phyloP scores from a whole-genome alignment of 2,113 vertebrate species.

The Mesocricetus auratus region DNA sequence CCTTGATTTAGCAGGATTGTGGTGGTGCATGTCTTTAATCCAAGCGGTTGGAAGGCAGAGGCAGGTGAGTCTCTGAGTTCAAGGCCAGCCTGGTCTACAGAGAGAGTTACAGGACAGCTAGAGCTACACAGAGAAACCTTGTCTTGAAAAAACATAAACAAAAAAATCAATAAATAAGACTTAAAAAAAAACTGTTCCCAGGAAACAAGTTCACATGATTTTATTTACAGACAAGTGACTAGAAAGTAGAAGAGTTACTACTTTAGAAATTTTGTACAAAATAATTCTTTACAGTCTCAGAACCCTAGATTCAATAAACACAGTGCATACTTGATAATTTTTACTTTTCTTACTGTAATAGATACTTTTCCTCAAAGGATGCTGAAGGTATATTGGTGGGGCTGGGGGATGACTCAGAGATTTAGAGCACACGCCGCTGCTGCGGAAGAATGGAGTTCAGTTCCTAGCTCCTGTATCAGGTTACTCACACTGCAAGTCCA shows the following conservation, averaged over 20 bases:
- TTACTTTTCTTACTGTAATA: conserved; percentile 3
- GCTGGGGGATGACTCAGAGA: background rate
- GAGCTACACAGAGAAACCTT: background rate
- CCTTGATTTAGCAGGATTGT: conserved; percentile 6
- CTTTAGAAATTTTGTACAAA: conserved; percentile 51
- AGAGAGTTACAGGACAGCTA: background rate
- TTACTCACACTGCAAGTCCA: background rate
- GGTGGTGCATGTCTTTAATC: background rate
- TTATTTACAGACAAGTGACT: conserved; percentile 23
- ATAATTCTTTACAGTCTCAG: conserved; percentile 45
- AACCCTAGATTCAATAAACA: conserved; percentile 20
- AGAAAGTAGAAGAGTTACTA: conserved; percentile 18
- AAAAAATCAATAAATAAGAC: background rate
- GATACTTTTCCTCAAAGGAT: background rate
- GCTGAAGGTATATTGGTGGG: background rate
- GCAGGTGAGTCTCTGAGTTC: background rate
- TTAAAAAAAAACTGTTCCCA: background rate
- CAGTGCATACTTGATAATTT: background rate
- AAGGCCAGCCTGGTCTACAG: background rate
- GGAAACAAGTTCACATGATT: background rate
- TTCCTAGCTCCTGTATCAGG: background rate
- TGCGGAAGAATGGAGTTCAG: background rate
- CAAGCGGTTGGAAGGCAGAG: background rate
- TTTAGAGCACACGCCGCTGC: background rate
- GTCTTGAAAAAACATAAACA: background rate